Evolutionary conservation across 2,113 vertebrate genomes (phyloP), one percentile per base, ranked within the genome.

Genomic region (Macroglossus sobrinus): DNA sequence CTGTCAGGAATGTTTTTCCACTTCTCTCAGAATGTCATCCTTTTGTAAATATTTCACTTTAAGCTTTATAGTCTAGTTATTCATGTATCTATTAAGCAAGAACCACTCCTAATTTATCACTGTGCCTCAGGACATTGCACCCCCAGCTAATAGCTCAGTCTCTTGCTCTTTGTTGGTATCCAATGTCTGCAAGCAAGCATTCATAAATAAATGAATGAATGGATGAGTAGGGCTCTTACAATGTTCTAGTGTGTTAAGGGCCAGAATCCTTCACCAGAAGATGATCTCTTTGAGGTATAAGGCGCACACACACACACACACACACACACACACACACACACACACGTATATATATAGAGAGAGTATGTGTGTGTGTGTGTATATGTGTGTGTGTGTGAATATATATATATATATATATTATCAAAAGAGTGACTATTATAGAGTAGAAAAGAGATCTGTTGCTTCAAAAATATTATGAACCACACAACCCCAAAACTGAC

Each of bases 21-120:
- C 14, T 47, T 28, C 40, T 68, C 24, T 87, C 26, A 84, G 35
- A 89, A 24, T 64, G 33, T 76, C 47, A 38, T 75, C 45, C 66
- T 69, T 40, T 66, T 80, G 84, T 76, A 84, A 76, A 84, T 72
- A 40, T 30, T 59, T 40, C 55, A 89, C 38, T 71, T 84, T 21
- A 80, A 93, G 21, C 16, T 72, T 26, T 94, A 33, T 40, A 35
- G 47, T 82, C 35, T 53, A 68, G 30, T 35, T 63, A 79, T 43
- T 94, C 53, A n/a, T 59, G n/a, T 43, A 43, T 40, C 28, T 68
- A 35, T 28, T 69, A 96, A 91, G 84, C 72, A 91, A 91, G 76
- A 91, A 68, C 26, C 9, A 14, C 13, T 33, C 24, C 35, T 74
- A 57, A 47, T 63, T 93, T 95, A 61, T 84, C 28, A 76, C 30